Conservation (phyloP, 2,888 invertebrate genomes). For the Cancer borealis region DNA sequence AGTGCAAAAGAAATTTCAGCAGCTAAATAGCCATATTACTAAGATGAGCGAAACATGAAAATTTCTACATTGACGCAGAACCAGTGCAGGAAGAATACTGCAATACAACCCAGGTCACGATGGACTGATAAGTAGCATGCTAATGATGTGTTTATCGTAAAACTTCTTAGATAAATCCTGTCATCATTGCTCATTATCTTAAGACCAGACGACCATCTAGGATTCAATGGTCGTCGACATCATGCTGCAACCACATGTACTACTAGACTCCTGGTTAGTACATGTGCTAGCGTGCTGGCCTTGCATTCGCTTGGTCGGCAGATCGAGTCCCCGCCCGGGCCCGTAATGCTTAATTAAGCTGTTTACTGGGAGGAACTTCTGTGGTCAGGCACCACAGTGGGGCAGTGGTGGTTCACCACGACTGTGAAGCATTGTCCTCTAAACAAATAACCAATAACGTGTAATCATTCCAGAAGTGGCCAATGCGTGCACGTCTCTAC, state of each 20-base stretch:
- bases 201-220: not conserved
- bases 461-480: constrained; percentile 73
- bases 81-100: not conserved
- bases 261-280: no score
- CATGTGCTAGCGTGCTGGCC: no score
- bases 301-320: no score
- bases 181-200: not conserved
- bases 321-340: no score
- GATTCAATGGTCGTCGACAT: not conserved
- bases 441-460: not conserved
- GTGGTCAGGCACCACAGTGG: no score
- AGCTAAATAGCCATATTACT: no score
- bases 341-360: no score
- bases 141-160: not conserved
- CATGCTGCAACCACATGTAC: not conserved
- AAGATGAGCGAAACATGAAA: not conserved
- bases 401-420: no score
- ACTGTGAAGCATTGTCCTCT: no score
- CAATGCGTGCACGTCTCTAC: constrained; percentile 77
- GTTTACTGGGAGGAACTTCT: no score
- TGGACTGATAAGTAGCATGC: not conserved
- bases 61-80: not conserved
- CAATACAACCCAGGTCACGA: not conserved
- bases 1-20: no score
- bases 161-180: not conserved